Percentiles rank a stretch among this genome's conserved stretches.
phyloP scores from a whole-genome alignment of 2,888 invertebrate genomes.

The Lepidocyrtinus sp. region DNA sequence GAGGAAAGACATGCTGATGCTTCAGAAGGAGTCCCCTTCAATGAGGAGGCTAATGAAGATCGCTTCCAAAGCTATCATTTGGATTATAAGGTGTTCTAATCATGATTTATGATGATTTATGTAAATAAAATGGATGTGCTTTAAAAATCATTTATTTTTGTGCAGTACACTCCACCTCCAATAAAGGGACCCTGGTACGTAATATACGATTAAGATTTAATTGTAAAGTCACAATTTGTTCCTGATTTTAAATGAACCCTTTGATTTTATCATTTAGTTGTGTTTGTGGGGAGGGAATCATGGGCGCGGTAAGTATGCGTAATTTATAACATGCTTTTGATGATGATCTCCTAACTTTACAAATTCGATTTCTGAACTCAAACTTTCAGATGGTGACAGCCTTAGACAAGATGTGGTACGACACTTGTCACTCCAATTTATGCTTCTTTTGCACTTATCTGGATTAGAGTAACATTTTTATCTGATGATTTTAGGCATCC shows the following conservation, averaged over 20 bases:
- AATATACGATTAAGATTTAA: too few species aligned
- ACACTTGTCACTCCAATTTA: neutral
- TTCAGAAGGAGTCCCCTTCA: slow-evolving; percentile 45
- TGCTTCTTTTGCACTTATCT: neutral
- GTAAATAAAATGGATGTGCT: neutral
- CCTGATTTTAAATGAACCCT: too few species aligned
- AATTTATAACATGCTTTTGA: too few species aligned
- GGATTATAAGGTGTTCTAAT: slow-evolving; percentile 61
- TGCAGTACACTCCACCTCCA: slow-evolving; percentile 67
- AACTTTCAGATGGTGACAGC: slow-evolving; percentile 61
- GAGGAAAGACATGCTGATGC: slow-evolving; percentile 15
- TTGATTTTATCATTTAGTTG: slow-evolving; percentile 26
- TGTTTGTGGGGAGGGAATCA: slow-evolving; percentile 69
- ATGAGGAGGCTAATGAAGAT: slow-evolving; percentile 66
- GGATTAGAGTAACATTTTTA: neutral
- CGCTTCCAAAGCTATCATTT: slow-evolving; percentile 69
- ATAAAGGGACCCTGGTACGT: slow-evolving; percentile 67
- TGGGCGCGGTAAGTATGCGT: slow-evolving; percentile 68
- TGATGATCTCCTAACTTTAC: neutral
- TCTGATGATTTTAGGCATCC: neutral
- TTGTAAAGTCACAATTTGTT: too few species aligned
- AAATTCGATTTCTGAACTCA: neutral
- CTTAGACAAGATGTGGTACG: slow-evolving; percentile 67
- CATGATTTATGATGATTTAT: neutral
- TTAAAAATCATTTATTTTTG: neutral